phyloP scores from a whole-genome alignment of 2,888 invertebrate species.

The Alloplasta piceator region DNA sequence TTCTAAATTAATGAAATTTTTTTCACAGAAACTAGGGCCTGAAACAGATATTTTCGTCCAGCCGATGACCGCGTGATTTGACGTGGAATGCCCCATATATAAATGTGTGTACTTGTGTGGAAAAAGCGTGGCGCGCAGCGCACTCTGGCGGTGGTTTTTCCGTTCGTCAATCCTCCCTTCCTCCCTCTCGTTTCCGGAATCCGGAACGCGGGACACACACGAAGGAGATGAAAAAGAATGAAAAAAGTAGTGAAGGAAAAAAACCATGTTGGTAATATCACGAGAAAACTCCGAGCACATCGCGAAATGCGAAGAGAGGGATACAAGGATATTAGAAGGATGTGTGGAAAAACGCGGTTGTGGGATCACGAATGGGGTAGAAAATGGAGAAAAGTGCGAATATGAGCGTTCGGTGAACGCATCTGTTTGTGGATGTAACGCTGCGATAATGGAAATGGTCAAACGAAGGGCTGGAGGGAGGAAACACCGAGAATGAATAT shows the following conservation, averaged over 20 bases:
- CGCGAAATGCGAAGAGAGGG: neutral
- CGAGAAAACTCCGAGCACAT: neutral
- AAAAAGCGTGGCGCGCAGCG: neutral
- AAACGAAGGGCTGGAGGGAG: neutral
- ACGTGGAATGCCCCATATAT: too few species aligned
- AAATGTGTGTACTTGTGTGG: too few species aligned
- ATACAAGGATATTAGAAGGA: neutral
- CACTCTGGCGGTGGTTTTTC: slow-evolving; percentile 40
- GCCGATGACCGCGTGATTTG: too few species aligned
- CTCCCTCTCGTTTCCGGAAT: slow-evolving; percentile 36
- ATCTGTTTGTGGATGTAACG: neutral
- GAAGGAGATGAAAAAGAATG: slow-evolving; percentile 4
- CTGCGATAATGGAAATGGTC: neutral
- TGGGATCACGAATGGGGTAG: neutral
- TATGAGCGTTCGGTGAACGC: neutral
- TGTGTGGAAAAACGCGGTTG: neutral
- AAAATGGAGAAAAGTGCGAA: too few species aligned
- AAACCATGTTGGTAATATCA: neutral
- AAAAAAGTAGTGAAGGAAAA: slow-evolving; percentile 10
- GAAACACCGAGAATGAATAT: neutral
- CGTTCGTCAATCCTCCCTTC: slow-evolving; percentile 37
- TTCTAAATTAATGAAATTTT: too few species aligned
- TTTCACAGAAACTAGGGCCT: too few species aligned
- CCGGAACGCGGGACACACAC: slow-evolving; percentile 13
- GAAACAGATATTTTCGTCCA: too few species aligned